Evolutionary conservation across 2,888 invertebrate species (phyloP).

Genomic region (Argynnis bischoffii): DNA sequence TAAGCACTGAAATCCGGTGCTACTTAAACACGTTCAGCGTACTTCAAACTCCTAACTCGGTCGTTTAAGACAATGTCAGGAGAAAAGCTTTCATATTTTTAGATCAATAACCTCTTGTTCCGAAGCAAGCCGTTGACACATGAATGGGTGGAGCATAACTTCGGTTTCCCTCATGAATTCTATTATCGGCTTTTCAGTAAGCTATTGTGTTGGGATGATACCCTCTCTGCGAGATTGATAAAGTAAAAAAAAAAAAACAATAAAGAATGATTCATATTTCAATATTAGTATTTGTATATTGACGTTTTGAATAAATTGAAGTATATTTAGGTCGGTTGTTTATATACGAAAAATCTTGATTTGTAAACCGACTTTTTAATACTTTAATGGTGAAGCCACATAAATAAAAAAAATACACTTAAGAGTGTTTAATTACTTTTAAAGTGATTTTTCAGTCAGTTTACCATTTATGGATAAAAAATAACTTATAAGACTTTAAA

Average conservation of each 20-base stretch:
- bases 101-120: constrained; percentile 50
- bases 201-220: constrained; percentile 39
- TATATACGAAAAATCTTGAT: too few relatives aligned
- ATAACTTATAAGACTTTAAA: too few relatives aligned
- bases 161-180: constrained; percentile 58
- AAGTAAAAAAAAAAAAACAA: constrained; percentile 17
- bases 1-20: constrained; percentile 42
- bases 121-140: constrained; percentile 65
- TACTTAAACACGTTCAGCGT: constrained; percentile 71
- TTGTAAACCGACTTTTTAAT: too few relatives aligned
- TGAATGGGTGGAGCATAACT: constrained; percentile 57
- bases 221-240: constrained; percentile 19
- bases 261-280: neutral
- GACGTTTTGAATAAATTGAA: too few relatives aligned
- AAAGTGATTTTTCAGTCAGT: too few relatives aligned
- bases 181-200: constrained; percentile 52
- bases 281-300: neutral
- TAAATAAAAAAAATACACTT: too few relatives aligned
- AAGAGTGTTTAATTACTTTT: too few relatives aligned
- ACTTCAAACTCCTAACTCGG: constrained; percentile 43
- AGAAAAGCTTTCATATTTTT: constrained; percentile 68
- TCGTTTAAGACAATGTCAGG: constrained; percentile 68
- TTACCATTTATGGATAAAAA: too few relatives aligned
- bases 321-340: too few relatives aligned
- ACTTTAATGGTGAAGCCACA: too few relatives aligned